Conservation (phyloP, 2,888 invertebrate genomes). For the Drosophila paramelanica region DNA sequence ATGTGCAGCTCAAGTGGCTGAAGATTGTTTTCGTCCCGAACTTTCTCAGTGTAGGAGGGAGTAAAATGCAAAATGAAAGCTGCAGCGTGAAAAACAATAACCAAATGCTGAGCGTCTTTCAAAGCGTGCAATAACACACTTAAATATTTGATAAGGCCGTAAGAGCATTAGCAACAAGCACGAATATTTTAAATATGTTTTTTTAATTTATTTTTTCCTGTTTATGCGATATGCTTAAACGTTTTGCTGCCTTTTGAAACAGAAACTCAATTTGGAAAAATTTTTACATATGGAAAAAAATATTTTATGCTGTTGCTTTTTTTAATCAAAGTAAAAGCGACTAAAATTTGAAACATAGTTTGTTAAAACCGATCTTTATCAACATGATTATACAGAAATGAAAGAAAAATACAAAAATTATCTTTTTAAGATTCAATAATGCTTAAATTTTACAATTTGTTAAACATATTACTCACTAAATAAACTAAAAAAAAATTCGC, state of each 20-base stretch:
- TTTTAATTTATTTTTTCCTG: not conserved
- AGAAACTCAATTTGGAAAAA: not conserved
- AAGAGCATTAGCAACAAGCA: not conserved
- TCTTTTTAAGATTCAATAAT: too few species aligned
- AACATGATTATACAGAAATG: too few species aligned
- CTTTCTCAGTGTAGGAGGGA: not conserved
- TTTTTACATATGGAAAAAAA: too few species aligned
- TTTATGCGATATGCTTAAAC: not conserved
- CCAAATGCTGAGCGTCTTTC: conserved; percentile 14
- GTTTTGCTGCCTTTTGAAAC: not conserved
- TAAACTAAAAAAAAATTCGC: too few species aligned
- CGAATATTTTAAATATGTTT: too few species aligned
- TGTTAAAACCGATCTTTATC: too few species aligned
- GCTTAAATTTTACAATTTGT: too few species aligned
- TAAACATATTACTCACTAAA: too few species aligned
- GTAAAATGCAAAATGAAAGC: conserved; percentile 9
- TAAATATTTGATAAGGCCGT: conserved; percentile 18
- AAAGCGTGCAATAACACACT: conserved; percentile 10
- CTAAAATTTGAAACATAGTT: too few species aligned
- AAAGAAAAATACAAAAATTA: too few species aligned
- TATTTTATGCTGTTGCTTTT: too few species aligned
- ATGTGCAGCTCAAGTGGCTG: conserved; percentile 77
- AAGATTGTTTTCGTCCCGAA: conserved; percentile 44
- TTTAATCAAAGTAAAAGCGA: not conserved
- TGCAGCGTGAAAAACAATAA: conserved; percentile 13